Base-by-base conservation (phyloP, 2,888 invertebrate genomes). In the Stictocephala bisonia region DNA sequence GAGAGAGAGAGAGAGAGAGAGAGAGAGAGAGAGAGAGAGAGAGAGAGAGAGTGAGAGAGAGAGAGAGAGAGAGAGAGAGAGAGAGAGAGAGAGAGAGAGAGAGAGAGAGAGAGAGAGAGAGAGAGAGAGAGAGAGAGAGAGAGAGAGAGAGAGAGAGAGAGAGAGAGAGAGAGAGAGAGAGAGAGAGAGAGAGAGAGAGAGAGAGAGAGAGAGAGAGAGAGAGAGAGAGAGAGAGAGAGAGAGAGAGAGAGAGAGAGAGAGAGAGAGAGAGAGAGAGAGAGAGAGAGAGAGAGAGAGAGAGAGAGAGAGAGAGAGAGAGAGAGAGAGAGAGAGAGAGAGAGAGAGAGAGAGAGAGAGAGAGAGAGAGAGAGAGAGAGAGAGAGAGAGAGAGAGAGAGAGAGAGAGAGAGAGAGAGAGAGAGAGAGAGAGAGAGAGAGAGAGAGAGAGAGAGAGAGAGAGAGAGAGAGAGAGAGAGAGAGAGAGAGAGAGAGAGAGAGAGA, bases 321-420 rank as follows among this genome's bases (percentile, higher is more conserved):
- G 24, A 11, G 4, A 13, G 7, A 15, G 26, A n/a, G n/a, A n/a
- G 9, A 18, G 18, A 7, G 1, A 24, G 26, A 11, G 27, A 13
- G 20, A 22, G 18, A 18, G 44, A 27, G 27, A 40, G 60, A 48
- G 24, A 22, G 15, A 56, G 53, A 69, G 40, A 56, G 56, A 56
- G 40, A 44, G 50, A 0, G 72, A 27, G 29, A 31, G 41, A 3
- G 51, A 58, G 6, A 48, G 58, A n/a, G 18, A 35, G n/a, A 64
- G 51, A 27, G 48, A 50, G 48, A 72, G 31, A 51, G 76, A 48
- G 4, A 48, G 22, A 13, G n/a, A 9, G 48, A 9, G 22, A 9
- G 9, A 22, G n/a, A n/a, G n/a, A n/a, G 44, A 15, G 44, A 15
- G 44, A 15, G 44, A 15, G 44, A 15, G 44, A 15, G 44, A 15